A percentile compares a stretch with the other conserved stretches of the same genome.
These are phyloP conservation scores for Ectropis crepuscularia DNA, from an alignment of 2,888 invertebrate species.

Conservation along the genomic window DNA sequence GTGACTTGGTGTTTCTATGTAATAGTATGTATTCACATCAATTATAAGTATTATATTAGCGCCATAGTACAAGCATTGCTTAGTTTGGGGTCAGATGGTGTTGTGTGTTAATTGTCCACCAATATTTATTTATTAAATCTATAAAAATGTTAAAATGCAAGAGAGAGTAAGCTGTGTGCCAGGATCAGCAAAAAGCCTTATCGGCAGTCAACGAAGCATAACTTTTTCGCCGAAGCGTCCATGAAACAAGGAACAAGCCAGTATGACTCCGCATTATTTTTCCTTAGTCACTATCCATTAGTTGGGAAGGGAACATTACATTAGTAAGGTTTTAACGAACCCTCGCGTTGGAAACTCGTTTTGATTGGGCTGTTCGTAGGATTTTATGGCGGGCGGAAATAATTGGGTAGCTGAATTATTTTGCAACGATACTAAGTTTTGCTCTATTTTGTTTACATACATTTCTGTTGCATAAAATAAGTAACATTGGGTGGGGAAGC, in stretches of 20 bases:
- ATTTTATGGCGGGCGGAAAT: conserved; percentile 17
- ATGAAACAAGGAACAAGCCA: conserved; percentile 20
- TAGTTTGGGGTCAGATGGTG: too few relatives aligned
- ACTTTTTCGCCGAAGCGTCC: conserved; percentile 22
- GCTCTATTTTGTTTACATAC: too few relatives aligned
- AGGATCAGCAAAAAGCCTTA: conserved; percentile 18
- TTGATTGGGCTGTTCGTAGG: conserved; percentile 20
- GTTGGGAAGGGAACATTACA: conserved; percentile 26
- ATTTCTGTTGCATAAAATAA: too few relatives aligned
- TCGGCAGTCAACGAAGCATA: conserved; percentile 23
- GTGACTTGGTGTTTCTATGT: too few relatives aligned
- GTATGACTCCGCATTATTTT: conserved; percentile 44
- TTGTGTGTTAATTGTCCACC: too few relatives aligned
- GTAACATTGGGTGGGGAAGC: too few relatives aligned
- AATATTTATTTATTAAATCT: too few relatives aligned
- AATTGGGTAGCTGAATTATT: conserved; percentile 1
- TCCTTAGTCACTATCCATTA: conserved; percentile 50
- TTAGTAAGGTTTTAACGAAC: conserved; percentile 33
- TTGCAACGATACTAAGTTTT: background rate
- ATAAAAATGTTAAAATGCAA: too few relatives aligned
- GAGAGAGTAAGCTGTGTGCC: too few relatives aligned
- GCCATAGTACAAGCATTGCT: too few relatives aligned
- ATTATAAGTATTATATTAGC: too few relatives aligned
- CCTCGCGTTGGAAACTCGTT: conserved; percentile 22
- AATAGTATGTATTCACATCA: too few relatives aligned